Conservation (phyloP, 1,140 invertebrate genomes). For the Vanessa atalanta region DNA sequence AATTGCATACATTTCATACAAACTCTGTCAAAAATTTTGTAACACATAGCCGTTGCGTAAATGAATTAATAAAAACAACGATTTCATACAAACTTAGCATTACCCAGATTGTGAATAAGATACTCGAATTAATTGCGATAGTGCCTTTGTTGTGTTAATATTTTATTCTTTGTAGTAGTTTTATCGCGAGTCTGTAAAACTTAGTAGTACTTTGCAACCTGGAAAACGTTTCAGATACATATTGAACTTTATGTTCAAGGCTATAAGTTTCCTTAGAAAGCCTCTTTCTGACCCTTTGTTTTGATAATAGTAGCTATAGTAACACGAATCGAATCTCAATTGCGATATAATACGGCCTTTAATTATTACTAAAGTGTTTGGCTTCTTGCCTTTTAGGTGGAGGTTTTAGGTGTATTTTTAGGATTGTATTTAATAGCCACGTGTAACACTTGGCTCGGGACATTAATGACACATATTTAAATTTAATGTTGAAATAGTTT, state of each 20-base stretch:
- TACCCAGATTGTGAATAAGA: conserved; percentile 15
- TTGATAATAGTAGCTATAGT: conserved; percentile 44
- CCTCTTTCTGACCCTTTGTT: conserved; percentile 51
- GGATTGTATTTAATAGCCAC: conserved; percentile 18
- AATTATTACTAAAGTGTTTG: conserved; percentile 25
- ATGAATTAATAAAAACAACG: conserved; percentile 1
- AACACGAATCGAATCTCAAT: conserved; percentile 40
- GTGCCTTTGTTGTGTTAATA: conserved; percentile 22
- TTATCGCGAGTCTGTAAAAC: conserved; percentile 16
- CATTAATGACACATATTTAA: background rate
- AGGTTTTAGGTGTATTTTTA: conserved; percentile 25
- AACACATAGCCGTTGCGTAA: background rate
- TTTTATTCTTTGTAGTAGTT: conserved; percentile 31
- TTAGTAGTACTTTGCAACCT: background rate
- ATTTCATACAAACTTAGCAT: background rate
- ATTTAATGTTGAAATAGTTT: conserved; percentile 4
- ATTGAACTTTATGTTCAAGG: conserved; percentile 3
- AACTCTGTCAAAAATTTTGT: background rate
- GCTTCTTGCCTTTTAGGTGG: conserved; percentile 20
- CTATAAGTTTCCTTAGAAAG: background rate
- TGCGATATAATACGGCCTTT: conserved; percentile 40
- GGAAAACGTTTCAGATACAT: background rate
- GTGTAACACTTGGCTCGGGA: conserved; percentile 12
- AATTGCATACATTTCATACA: background rate
- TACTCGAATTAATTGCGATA: conserved; percentile 21